These are phyloP conservation scores for Paragorgia papillata DNA, from an alignment of 92 coral and sea anemone genomes.

Conservation along the genomic window DNA sequence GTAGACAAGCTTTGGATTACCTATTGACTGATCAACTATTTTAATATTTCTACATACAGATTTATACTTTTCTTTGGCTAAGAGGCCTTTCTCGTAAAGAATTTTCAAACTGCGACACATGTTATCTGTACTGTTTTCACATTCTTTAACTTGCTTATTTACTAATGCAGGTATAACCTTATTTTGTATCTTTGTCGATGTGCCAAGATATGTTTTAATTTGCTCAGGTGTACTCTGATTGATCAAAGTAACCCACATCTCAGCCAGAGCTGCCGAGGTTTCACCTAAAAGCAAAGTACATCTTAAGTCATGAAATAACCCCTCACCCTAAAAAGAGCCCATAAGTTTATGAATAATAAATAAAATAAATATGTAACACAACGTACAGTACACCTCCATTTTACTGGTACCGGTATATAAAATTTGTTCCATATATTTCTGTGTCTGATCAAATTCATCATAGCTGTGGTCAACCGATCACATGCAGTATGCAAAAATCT, in stretches of 20 bases:
- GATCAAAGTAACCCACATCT: conserved; percentile 58
- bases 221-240: conserved; percentile 43
- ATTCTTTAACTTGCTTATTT: conserved; percentile 27
- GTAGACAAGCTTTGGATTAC: conserved; percentile 56
- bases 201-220: conserved; percentile 37
- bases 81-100: conserved; percentile 35
- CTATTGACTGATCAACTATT: conserved; percentile 20
- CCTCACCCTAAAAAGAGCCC: too few relatives aligned
- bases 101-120: too few relatives aligned
- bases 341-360: too few relatives aligned
- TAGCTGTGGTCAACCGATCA: too few relatives aligned
- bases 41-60: conserved; percentile 5
- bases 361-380: too few relatives aligned
- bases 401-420: too few relatives aligned
- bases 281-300: conserved; percentile 2
- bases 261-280: conserved; percentile 61
- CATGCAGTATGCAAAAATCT: too few relatives aligned
- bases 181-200: conserved; percentile 43
- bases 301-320: too few relatives aligned
- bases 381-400: too few relatives aligned
- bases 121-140: conserved; percentile 28
- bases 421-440: background rate
- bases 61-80: conserved; percentile 42
- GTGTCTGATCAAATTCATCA: too few relatives aligned
- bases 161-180: conserved; percentile 44